Conservation (phyloP, 1,140 invertebrate species). For the Vanessa tameamea region DNA sequence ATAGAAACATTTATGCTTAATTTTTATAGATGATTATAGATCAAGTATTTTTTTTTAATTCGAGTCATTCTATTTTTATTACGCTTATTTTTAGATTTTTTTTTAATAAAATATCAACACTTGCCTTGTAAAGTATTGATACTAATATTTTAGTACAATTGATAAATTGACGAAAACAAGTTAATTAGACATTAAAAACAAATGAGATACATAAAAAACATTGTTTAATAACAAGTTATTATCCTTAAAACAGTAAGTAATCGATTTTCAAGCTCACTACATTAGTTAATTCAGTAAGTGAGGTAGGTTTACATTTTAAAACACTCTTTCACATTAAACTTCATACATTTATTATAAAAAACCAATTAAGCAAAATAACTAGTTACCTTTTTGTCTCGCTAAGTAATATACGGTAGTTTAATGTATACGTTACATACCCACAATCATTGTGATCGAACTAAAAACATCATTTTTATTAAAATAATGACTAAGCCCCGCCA, state of each 20-base stretch:
- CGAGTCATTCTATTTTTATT: no score
- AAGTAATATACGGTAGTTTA: slow-evolving; percentile 13
- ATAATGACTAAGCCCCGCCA: slow-evolving; percentile 59
- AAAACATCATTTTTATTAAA: slow-evolving; percentile 40
- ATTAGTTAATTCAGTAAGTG: not conserved
- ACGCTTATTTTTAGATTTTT: no score
- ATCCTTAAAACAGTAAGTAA: not conserved
- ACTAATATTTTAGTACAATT: no score
- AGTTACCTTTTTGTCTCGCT: slow-evolving; percentile 2
- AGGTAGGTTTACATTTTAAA: not conserved
- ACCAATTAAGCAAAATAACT: not conserved
- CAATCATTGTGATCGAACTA: slow-evolving; percentile 27
- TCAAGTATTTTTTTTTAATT: no score
- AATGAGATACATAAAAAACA: not conserved
- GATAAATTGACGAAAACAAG: no score
- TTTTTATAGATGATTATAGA: no score
- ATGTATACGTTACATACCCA: slow-evolving; percentile 42
- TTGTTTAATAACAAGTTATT: not conserved
- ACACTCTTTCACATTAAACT: not conserved
- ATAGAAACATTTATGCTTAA: no score
- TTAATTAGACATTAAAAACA: no score
- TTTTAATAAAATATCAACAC: no score
- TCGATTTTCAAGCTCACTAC: not conserved
- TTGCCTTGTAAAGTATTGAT: no score
- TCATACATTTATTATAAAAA: slow-evolving; percentile 1